Evolutionary conservation across 2,113 vertebrate species (phyloP), one percentile per base, ranked within the genome.

Genomic region (Chaenocephalus aceratus): DNA sequence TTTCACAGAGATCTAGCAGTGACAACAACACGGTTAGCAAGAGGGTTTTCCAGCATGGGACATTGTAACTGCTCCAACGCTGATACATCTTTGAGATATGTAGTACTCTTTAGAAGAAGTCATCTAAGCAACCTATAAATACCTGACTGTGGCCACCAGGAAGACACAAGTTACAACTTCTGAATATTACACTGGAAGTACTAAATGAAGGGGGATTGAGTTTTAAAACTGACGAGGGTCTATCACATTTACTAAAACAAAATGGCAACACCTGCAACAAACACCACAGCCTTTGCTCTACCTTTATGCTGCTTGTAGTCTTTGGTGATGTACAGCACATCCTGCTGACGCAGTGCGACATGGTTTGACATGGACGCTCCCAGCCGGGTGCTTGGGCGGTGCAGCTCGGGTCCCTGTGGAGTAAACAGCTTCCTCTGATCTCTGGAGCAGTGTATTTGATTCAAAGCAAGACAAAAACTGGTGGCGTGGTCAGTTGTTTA

Each of bases 401-500:
- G 73, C 15, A 60, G 72, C 15, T 59, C 49, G 45, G 54, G 8
- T 59, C 69, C 52, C 4, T 1, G 13, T 63, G 14, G 26, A 56
- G 23, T 52, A 21, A 51, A 51, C 11, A 48, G 53, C 52, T 51
- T 46, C 52, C 12, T 45, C 12, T 2, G 36, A 60, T 88, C 60
- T 66, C 21, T 62, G 48, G 7, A 41, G n/a, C n/a, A n/a, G n/a
- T 21, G 8, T 26, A 71, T 79, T n/a, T 76, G 63, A 84, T 73
- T 8, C 45, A 72, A 72, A 3, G 5, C 26, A 66, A 71, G 56
- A 57, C 52, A 54, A 66, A 54, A 34, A 18, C 34, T 13, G 8
- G 26, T 16, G 72, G 49, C 1, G 34, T 16, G 65, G 30, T 83
- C 70, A 14, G 30, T 75, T 75, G 53, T 87, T 82, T 79, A 48